A percentile compares a stretch with the other conserved stretches of the same genome.
phyloP scores from a whole-genome alignment of 1,140 invertebrate species.

The Stegodyphus dumicola region DNA sequence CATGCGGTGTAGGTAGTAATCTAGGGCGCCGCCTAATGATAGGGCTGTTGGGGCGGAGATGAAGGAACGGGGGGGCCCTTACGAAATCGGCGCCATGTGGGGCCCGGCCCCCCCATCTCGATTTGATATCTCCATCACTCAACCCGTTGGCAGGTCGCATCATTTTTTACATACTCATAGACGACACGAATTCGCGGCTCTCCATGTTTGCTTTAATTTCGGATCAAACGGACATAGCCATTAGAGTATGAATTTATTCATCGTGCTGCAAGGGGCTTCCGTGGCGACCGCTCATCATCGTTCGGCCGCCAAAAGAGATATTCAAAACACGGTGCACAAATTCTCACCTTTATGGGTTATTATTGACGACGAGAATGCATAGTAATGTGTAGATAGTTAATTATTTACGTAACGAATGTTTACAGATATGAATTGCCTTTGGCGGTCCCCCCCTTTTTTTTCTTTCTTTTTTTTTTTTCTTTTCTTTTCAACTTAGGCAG shows the following conservation, averaged over 20 bases:
- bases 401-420: too few species aligned
- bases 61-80: conserved; percentile 5
- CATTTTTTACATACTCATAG: conserved; percentile 44
- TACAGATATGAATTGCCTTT: too few species aligned
- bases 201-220: not conserved
- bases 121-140: conserved; percentile 60
- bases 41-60: conserved; percentile 21
- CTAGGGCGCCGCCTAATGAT: conserved; percentile 57
- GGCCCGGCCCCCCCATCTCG: conserved; percentile 56
- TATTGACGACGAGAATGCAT: too few species aligned
- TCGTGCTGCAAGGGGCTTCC: not conserved
- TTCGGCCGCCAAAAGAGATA: too few species aligned
- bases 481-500: too few species aligned
- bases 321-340: not conserved
- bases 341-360: not conserved
- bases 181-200: conserved; percentile 12
- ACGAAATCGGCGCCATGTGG: conserved; percentile 56
- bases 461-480: too few species aligned
- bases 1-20: conserved; percentile 56
- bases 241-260: too few species aligned
- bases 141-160: conserved; percentile 50
- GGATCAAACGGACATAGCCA: not conserved
- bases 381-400: too few species aligned
- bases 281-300: not conserved
- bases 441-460: too few species aligned